These are phyloP conservation scores for Oligia fasciuncula DNA, from an alignment of 2,888 invertebrate species.

Conservation along the genomic window DNA sequence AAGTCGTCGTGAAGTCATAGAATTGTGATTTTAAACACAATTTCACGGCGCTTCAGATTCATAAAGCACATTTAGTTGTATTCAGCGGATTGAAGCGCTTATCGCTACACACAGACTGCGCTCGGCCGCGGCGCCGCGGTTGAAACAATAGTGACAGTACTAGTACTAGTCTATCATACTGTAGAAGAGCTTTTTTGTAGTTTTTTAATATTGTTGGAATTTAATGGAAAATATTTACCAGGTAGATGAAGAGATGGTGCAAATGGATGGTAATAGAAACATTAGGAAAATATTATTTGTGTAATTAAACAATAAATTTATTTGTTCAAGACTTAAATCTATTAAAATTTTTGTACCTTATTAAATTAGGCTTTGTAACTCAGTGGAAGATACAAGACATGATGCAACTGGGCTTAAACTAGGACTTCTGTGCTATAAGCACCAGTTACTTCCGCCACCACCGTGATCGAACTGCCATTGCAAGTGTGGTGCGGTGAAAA, in stretches of 20 bases:
- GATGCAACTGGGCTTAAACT: no score
- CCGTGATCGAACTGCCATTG: no score
- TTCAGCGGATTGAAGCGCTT: constrained; percentile 56
- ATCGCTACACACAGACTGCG: constrained; percentile 46
- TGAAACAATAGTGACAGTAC: constrained; percentile 47
- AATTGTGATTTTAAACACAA: constrained; percentile 34
- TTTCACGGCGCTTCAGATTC: constrained; percentile 36
- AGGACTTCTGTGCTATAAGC: no score
- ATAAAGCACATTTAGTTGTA: constrained; percentile 25
- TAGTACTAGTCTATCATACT: constrained; percentile 35
- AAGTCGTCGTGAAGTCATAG: background rate
- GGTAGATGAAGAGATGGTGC: background rate
- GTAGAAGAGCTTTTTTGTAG: constrained; percentile 32
- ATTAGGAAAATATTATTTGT: background rate
- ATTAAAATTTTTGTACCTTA: no score
- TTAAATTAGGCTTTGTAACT: no score
- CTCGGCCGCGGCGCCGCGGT: constrained; percentile 1
- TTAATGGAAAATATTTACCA: background rate
- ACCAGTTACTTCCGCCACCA: no score
- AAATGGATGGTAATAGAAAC: background rate
- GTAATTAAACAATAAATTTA: background rate
- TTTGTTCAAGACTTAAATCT: no score
- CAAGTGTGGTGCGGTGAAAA: no score
- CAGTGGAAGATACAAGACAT: no score
- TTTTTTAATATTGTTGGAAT: constrained; percentile 23